phyloP scores from a whole-genome alignment of 2,797 vertebrate genomes.

The Pterois miles region DNA sequence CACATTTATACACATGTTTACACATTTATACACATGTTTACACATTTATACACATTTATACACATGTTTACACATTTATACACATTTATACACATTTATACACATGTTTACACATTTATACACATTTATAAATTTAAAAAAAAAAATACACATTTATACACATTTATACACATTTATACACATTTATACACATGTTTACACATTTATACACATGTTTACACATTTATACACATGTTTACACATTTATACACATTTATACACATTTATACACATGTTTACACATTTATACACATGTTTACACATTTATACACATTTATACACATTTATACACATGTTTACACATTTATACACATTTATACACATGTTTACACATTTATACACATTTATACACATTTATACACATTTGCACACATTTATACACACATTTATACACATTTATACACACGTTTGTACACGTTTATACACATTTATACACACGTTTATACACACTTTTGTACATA shows the following conservation, averaged over 20 bases:
- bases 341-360: too few species aligned
- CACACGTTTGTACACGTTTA: not conserved
- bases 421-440: too few species aligned
- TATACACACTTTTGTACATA: too few species aligned
- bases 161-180: not conserved
- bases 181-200: not conserved
- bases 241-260: too few species aligned
- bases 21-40: too few species aligned
- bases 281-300: not conserved
- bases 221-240: not conserved
- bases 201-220: too few species aligned
- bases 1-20: not conserved
- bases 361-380: too few species aligned
- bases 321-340: not conserved
- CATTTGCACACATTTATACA: too few species aligned
- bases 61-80: not conserved
- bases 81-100: not conserved
- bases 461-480: not conserved
- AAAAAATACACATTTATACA: too few species aligned
- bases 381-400: too few species aligned
- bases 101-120: not conserved
- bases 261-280: not conserved
- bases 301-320: not conserved
- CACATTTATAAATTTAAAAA: too few species aligned
- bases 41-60: not conserved